phyloP scores from a whole-genome alignment of 2,888 invertebrate species.

The Acanthosepion pharaonis region DNA sequence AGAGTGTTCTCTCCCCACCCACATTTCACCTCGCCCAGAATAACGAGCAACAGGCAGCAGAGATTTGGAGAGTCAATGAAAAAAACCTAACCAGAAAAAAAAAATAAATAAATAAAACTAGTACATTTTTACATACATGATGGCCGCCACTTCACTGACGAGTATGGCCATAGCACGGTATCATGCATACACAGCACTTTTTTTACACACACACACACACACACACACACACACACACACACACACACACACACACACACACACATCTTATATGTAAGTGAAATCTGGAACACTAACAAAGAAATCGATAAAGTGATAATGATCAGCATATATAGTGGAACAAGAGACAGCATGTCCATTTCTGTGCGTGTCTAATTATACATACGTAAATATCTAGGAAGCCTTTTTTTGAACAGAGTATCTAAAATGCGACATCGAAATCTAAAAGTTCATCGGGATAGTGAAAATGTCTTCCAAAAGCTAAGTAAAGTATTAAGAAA shows the following conservation, averaged over 20 bases:
- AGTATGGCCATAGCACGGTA: too few relatives aligned
- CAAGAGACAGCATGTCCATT: too few relatives aligned
- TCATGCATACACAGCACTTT: slow-evolving; percentile 38
- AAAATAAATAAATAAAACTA: neutral
- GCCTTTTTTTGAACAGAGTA: too few relatives aligned
- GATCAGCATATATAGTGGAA: too few relatives aligned
- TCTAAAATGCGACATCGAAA: too few relatives aligned
- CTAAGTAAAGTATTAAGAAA: too few relatives aligned
- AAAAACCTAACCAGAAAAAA: neutral
- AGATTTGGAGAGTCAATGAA: neutral
- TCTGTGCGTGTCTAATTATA: too few relatives aligned
- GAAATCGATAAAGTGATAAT: too few relatives aligned
- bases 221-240: slow-evolving; percentile 48
- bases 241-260: slow-evolving; percentile 37
- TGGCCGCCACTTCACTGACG: too few relatives aligned
- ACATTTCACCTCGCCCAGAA: neutral
- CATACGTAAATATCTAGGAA: too few relatives aligned
- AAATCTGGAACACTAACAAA: neutral
- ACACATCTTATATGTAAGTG: neutral
- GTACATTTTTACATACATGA: slow-evolving; percentile 34
- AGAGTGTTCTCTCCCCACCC: neutral
- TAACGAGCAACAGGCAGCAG: neutral
- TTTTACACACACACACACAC: slow-evolving; percentile 37
- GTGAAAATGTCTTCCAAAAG: too few relatives aligned
- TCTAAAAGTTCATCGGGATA: too few relatives aligned